Evolutionary conservation across 2,888 invertebrate genomes (phyloP), one percentile per base, ranked within the genome.

Genomic region (Norana najaformis): DNA sequence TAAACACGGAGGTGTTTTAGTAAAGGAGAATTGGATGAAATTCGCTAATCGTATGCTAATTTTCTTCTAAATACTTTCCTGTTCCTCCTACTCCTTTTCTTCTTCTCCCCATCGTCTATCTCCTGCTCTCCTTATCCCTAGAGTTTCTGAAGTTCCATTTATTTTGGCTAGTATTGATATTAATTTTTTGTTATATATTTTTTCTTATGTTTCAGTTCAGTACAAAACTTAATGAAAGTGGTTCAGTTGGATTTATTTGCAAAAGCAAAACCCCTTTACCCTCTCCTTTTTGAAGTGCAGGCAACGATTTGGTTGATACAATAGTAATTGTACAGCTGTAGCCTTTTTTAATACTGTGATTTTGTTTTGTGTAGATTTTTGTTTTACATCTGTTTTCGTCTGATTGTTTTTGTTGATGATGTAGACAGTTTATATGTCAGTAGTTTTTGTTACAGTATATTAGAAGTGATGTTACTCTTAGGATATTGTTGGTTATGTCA

Each of bases 1-100:
- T 85, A 85, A 37, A 35, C 85, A 85, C 1, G 37, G 37, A 85
- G 35, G 13, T 85, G 36, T 20, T 85, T 36, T 36, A 85, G 85
- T 85, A 18, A 85, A 85, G 37, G 85, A 85, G 37, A 85, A 85
- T 85, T 85, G 85, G 85, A 85, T 35, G 85, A 85, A 85, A 23
- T 85, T 85, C 85, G 35, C 85, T 23, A 85, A 35, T 8, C 37
- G 85, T 85, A 85, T 85, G 85, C 35, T 37, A 36, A 37, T 85
- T n/a, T 85, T 36, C 34, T 0, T 36, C 47, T 47, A 23, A 47
- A 47, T 47, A 30, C 69, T 69, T n/a, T 69, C 23, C 53, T 53
- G 23, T 30, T 53, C 53, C 47, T 18, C 18, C 47, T 18, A 30
- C n/a, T 69, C 69, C 11, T 16, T n/a, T n/a, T 13, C 69, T n/a